Evolutionary conservation across 2,888 invertebrate species (phyloP).

Genomic region (Orthonychiurus folsomi): DNA sequence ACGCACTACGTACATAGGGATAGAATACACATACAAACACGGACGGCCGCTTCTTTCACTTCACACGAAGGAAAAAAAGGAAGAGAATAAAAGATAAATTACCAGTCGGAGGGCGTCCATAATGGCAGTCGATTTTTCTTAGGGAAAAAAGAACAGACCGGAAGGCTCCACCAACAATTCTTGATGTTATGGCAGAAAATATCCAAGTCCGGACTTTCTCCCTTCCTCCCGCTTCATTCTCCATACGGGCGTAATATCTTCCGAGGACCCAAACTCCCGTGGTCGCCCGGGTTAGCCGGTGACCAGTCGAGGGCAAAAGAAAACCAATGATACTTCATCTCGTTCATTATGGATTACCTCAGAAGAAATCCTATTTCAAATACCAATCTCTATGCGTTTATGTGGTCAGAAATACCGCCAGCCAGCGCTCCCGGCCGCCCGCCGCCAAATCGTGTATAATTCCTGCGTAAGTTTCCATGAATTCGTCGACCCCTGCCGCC

Average conservation of each 20-base stretch:
- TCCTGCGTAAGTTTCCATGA: too few species aligned
- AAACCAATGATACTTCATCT: neutral
- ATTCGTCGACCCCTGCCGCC: too few species aligned
- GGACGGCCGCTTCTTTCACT: neutral
- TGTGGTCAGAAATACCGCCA: too few species aligned
- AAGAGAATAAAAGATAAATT: slow-evolving; percentile 41
- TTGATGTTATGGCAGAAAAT: slow-evolving; percentile 25
- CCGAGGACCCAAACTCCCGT: too few species aligned
- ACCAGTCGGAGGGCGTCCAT: slow-evolving; percentile 40
- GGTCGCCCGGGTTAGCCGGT: neutral
- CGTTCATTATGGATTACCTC: neutral
- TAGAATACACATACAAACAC: neutral
- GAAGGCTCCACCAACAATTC: slow-evolving; percentile 38
- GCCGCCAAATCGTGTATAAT: too few species aligned
- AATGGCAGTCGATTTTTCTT: slow-evolving; percentile 40
- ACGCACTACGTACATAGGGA: neutral
- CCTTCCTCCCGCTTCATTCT: too few species aligned
- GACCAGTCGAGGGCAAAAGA: neutral
- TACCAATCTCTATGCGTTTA: too few species aligned
- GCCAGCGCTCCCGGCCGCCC: too few species aligned
- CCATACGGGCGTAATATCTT: too few species aligned
- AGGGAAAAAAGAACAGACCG: slow-evolving; percentile 19
- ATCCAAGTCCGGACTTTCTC: slow-evolving; percentile 4
- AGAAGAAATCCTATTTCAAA: too few species aligned
- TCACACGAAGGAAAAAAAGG: slow-evolving; percentile 19